phyloP scores from a whole-genome alignment of 2,888 invertebrate species.

The Zhengitettix transpicula region DNA sequence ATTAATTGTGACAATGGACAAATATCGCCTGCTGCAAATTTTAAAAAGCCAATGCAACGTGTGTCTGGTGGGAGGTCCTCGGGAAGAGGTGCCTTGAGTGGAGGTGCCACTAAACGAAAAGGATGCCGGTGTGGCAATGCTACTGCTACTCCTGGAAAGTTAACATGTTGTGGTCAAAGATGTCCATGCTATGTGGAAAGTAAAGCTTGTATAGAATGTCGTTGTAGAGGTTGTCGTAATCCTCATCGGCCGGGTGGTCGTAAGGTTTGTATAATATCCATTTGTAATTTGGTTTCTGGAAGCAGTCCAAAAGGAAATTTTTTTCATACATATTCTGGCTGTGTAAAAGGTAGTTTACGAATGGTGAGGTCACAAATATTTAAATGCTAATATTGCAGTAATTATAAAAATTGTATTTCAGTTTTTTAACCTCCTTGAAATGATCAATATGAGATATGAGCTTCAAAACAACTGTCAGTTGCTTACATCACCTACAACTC shows the following conservation, averaged over 20 bases:
- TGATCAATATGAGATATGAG: too few relatives aligned
- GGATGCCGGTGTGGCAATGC: conserved; percentile 87
- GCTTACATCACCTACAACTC: too few relatives aligned
- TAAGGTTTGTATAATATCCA: conserved; percentile 38
- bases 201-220: conserved; percentile 76
- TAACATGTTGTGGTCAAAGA: conserved; percentile 85
- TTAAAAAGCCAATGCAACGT: conserved; percentile 31
- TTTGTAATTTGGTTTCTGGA: background rate
- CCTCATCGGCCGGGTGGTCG: conserved; percentile 70
- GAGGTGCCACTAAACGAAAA: conserved; percentile 5
- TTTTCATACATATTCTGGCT: background rate
- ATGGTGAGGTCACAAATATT: too few relatives aligned
- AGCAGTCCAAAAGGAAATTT: background rate
- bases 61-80: conserved; percentile 1
- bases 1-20: too few relatives aligned
- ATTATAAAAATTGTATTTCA: background rate
- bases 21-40: conserved; percentile 20
- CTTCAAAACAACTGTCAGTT: too few relatives aligned
- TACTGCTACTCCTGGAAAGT: conserved; percentile 70
- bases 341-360: too few relatives aligned
- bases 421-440: too few relatives aligned
- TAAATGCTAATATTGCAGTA: background rate
- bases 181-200: conserved; percentile 89
- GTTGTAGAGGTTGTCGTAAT: conserved; percentile 84
- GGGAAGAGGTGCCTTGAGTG: background rate